Evolutionary conservation across 2,888 invertebrate species (phyloP).

Genomic region (Drosophila percnosoma): DNA sequence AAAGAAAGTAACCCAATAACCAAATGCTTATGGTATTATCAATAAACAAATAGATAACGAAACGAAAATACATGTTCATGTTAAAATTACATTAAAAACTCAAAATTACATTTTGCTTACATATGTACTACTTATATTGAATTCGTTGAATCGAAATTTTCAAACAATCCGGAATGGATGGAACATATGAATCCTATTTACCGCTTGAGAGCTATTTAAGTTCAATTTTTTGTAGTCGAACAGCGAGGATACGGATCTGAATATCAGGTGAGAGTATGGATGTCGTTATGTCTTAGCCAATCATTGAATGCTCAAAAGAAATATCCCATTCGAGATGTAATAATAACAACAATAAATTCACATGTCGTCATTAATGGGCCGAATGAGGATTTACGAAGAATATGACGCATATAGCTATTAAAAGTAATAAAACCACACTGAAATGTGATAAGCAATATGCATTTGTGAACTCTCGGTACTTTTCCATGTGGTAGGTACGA

Average conservation of each 20-base stretch:
- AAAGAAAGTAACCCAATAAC: conserved; percentile 62
- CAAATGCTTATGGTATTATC: conserved; percentile 63
- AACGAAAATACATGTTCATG: conserved; percentile 70
- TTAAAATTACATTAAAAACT: conserved; percentile 60
- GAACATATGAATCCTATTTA: neutral
- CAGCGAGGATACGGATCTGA: neutral
- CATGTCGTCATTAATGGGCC: conserved; percentile 24
- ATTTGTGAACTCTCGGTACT: conserved; percentile 18
- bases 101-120: conserved; percentile 62
- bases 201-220: neutral
- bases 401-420: conserved; percentile 23
- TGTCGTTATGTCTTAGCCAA: neutral
- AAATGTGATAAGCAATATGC: conserved; percentile 24
- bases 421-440: conserved; percentile 30
- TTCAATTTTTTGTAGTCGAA: neutral
- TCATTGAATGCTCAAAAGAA: neutral
- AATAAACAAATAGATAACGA: conserved; percentile 72
- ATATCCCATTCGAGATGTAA: neutral
- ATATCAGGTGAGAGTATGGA: neutral
- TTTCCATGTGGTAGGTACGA: neutral
- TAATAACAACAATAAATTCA: neutral
- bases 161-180: conserved; percentile 1
- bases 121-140: conserved; percentile 58
- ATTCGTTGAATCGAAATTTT: conserved; percentile 12
- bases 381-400: conserved; percentile 12